Base-by-base conservation (phyloP, 2,797 vertebrate genomes). In the Clarias platycephalus region DNA sequence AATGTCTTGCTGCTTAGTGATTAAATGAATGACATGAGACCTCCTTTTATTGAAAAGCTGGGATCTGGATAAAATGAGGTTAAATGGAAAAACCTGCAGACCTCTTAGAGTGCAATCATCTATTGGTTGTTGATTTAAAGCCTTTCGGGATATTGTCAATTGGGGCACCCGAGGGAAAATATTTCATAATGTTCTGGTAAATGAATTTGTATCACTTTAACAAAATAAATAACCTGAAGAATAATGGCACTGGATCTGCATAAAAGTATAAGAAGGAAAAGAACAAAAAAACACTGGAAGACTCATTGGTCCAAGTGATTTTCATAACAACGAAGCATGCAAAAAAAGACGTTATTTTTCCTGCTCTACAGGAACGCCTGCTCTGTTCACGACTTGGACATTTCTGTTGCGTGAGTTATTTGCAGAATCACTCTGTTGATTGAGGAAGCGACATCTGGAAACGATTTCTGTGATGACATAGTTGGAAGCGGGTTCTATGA, bases 401-500 rank as follows among this genome's bases (percentile, higher is more conserved):
- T 62, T 71, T 55, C 10, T 71, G 34, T 34, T 37, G 49, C 74
- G 8, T 40, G 58, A 63, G 80, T 34, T 81, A 63, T 66, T 70
- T 70, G 12, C 26, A 49, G 20, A 13, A 64, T 58, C 53, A 24
- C 24, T 68, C n/a, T 28, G 37, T 64, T 82, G 80, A 82, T 70
- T 70, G 72, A 77, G 53, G 31, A 85, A 4, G 24, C 58, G 72
- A 55, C 26, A 44, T 63, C 64, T 74, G 64, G 80, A 55, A 68
- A 1, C 28, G 20, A 81, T 81, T 70, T 55, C 31, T 0, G 20
- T 24, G 62, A 85, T 58, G 79, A 58, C 68, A 58, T 44, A 67
- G 16, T 57, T 67, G 49, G 84, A 70, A 82, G 64, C 20, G 63
- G 31, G 76, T 85, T 85, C 62, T 81, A 63, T 57, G 55, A 72